A percentile compares a stretch with the other conserved stretches of the same genome.
These are phyloP conservation scores for Potamarius usumacintae DNA, from an alignment of 2,113 vertebrate genomes.

Conservation along the genomic window DNA sequence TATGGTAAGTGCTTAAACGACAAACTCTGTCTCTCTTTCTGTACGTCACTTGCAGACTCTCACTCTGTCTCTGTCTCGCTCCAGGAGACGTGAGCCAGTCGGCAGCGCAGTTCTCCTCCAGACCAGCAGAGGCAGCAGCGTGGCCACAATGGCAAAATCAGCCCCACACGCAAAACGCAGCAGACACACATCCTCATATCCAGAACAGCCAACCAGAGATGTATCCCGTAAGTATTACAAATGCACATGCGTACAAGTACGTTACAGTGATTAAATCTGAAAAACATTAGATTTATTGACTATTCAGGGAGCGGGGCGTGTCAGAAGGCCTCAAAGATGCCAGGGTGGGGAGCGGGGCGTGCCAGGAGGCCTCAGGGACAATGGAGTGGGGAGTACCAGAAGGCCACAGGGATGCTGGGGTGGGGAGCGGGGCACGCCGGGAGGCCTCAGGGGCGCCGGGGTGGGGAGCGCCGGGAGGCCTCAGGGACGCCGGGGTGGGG, in stretches of 20 bases:
- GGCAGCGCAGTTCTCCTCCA: constrained; percentile 76
- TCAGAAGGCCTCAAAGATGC: too few relatives aligned
- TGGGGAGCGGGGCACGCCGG: background rate
- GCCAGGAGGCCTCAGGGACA: background rate
- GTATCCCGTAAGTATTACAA: constrained; percentile 75
- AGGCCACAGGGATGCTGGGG: too few relatives aligned
- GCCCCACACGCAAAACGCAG: constrained; percentile 74
- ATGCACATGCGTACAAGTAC: background rate
- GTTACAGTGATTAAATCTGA: background rate
- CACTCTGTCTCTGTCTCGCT: background rate
- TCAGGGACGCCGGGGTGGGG: background rate
- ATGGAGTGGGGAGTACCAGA: too few relatives aligned
- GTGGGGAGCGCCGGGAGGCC: background rate
- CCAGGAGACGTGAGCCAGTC: constrained; percentile 70
- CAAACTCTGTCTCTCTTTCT: background rate
- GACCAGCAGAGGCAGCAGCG: constrained; percentile 77
- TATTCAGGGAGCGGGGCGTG: background rate
- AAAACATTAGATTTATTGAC: too few relatives aligned
- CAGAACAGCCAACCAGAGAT: constrained; percentile 87
- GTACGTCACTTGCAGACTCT: too few relatives aligned
- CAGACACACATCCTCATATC: constrained; percentile 78
- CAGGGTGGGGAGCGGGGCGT: background rate
- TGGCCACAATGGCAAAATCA: constrained; percentile 92
- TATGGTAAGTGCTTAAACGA: constrained; percentile 62
- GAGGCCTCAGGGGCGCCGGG: background rate